Evolutionary conservation across 2,797 vertebrate genomes (phyloP), one percentile per base, ranked within the genome.

Genomic region (Parambassis ranga): DNA sequence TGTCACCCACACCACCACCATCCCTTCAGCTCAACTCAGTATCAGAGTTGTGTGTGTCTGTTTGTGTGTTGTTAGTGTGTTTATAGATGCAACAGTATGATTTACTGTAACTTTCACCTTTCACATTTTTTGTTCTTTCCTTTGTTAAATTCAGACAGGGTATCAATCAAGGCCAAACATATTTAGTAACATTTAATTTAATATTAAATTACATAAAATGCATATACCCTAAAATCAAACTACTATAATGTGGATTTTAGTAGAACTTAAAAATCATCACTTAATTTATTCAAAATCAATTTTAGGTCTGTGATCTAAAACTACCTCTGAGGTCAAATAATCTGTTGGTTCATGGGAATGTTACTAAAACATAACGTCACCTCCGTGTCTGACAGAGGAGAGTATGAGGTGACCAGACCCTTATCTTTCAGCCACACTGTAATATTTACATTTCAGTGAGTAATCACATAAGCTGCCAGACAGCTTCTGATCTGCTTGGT

Each of bases 381-480:
- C 26, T 16, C 30, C 2, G 6, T 16, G 20, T 33, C 7, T 4
- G 22, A 14, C 38, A 44, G 10, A 42, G 35, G 35, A 24, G 41
- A 3, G 8, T 5, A 5, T 28, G 38, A 64, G 39, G 47, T 53
- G 15, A 36, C 22, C n/a, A 3, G 6, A 44, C 1, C 7, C 51
- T 51, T 32, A 16, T 48, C 46, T 22, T 2, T 5, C 23, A 15
- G 37, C 22, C 16, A 4, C 5, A 9, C 7, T 10, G 16, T 30
- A 30, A 58, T 68, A 38, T 64, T 64, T 37, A 59, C 65, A 44
- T 37, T 27, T 32, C 43, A 62, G 28, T 10, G 26, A 38, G 53
- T 7, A 10, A 39, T 53, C 52, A 49, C 48, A 64, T 55, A 30
- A 35, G 32, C 30, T n/a, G 22, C 43, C 32, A 4, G 43, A 18